phyloP scores from a whole-genome alignment of 2,113 vertebrate genomes.

The Todiramphus chloris region DNA sequence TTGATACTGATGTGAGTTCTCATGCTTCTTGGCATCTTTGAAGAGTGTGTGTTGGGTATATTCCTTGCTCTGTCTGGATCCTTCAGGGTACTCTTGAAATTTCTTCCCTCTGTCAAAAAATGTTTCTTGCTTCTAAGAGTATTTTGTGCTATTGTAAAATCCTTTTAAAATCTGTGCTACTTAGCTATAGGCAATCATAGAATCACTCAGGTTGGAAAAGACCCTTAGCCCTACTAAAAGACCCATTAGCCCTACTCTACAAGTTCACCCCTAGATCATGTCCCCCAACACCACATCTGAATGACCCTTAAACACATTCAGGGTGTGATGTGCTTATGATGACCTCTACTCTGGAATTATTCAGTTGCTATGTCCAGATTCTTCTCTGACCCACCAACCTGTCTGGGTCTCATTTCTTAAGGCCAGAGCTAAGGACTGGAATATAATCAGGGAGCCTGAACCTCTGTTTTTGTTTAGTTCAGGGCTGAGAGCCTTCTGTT shows the following conservation, averaged over 20 bases:
- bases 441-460: not conserved
- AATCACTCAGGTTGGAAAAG: too few species aligned
- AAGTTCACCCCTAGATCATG: too few species aligned
- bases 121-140: not conserved
- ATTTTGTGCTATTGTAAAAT: not conserved
- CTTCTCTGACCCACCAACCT: not conserved
- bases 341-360: not conserved
- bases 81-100: not conserved
- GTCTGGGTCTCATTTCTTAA: not conserved
- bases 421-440: not conserved
- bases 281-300: too few species aligned
- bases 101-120: not conserved
- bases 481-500: not conserved
- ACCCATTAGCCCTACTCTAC: too few species aligned
- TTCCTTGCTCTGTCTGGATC: not conserved
- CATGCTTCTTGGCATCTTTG: not conserved
- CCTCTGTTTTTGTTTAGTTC: not conserved
- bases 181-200: not conserved
- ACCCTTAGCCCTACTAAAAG: too few species aligned
- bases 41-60: not conserved
- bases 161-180: not conserved
- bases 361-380: not conserved
- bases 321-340: not conserved
- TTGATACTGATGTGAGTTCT: not conserved
- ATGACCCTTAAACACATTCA: too few species aligned